Evolutionary conservation across 1,140 invertebrate genomes (phyloP), one percentile per base, ranked within the genome.

Genomic region (Drosophila arawakana): DNA sequence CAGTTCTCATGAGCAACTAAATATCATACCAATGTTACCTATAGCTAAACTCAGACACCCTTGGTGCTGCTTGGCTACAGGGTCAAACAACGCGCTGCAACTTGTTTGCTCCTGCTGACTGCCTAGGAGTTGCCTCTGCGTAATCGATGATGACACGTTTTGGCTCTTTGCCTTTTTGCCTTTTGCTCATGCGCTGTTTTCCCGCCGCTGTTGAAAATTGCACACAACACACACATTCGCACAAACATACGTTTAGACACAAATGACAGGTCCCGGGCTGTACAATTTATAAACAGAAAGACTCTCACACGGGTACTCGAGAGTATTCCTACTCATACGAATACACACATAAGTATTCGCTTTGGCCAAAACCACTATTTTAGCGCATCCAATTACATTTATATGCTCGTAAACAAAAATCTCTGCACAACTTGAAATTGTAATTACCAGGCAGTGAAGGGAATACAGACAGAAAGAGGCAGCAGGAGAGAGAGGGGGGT

Each of bases 131-230:
- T 58, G 60, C 54, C 41, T 71, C 72, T 46, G 68, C 63, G 73
- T 90, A 89, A 89, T 89, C 84, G 84, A 89, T 89, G 84, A 89
- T 89, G 84, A 89, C 84, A 89, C 85, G 80, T 90, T 90, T 89
- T 30, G 25, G 25, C 25, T 30, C 25, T 30, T 30, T 82, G 80
- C 67, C 80, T 83, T 47, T 72, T 75, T 82, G 80, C 67, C 80
- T 83, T 47, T 72, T 75, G 80, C 73, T 68, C 69, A 88, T 88
- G 83, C 80, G 79, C 84, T 52, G 13, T 61, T 54, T 35, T 50
- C 54, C 10, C 63, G 70, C 35, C 69, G 59, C 39, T 46, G 73
- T 34, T 58, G 81, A 47, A 88, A 89, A 83, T 89, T 83, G 74
- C 84, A 52, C 62, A 11, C 58, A 34, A 83, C 74, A 58, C 44